These are phyloP conservation scores for Melolontha melolontha DNA, from an alignment of 2,888 invertebrate species.

Conservation along the genomic window DNA sequence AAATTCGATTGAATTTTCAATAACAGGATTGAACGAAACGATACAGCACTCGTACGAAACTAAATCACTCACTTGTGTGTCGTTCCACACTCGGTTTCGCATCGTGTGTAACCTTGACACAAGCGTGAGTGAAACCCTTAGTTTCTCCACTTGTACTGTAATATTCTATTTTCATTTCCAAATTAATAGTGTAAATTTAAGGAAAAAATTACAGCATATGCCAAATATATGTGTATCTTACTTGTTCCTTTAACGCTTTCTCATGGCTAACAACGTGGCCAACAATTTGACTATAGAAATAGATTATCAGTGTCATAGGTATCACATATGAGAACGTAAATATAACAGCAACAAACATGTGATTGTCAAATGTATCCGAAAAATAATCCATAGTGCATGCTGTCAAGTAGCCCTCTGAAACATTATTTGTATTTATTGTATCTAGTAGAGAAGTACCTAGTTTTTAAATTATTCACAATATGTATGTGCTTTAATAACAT, in stretches of 20 bases:
- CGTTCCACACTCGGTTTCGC: no score
- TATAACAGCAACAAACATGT: slow-evolving; percentile 80
- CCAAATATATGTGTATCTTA: slow-evolving; percentile 50
- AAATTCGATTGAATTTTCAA: no score
- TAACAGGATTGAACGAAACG: no score
- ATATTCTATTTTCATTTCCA: no score
- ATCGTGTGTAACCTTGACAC: no score
- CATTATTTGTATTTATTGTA: slow-evolving; percentile 31
- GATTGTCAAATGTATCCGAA: slow-evolving; percentile 82
- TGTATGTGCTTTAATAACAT: no score
- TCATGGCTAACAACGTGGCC: slow-evolving; percentile 88
- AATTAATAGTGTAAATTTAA: neutral
- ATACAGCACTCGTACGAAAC: no score
- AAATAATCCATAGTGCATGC: slow-evolving; percentile 88
- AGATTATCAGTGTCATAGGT: slow-evolving; percentile 82
- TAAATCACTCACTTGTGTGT: no score
- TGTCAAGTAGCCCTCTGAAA: slow-evolving; percentile 89
- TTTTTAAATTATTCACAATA: no score
- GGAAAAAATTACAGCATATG: neutral
- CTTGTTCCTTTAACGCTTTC: slow-evolving; percentile 80
- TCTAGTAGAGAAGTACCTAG: no score
- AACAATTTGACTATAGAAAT: slow-evolving; percentile 89
- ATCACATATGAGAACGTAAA: slow-evolving; percentile 83
- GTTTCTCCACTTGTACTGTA: no score
- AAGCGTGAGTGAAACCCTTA: no score